phyloP scores from a whole-genome alignment of 1,140 invertebrate genomes.

The Asbolus verrucosus region DNA sequence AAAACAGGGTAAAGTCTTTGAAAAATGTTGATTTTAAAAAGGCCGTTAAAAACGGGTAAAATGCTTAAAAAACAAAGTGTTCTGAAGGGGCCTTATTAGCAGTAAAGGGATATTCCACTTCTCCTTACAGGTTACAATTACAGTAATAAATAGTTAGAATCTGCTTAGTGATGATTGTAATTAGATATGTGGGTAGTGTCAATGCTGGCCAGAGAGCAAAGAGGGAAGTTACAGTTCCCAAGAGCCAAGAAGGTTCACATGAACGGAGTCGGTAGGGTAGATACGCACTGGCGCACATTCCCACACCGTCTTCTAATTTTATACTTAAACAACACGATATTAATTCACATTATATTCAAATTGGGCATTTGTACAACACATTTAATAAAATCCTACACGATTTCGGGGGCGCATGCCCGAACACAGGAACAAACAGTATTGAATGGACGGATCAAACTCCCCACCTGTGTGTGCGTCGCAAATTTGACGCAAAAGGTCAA shows the following conservation, averaged over 20 bases:
- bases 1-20: no score
- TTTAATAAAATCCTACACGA: conserved; percentile 13
- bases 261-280: conserved; percentile 41
- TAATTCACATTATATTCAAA: conserved; percentile 51
- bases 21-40: no score
- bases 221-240: conserved; percentile 45
- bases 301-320: conserved; percentile 54
- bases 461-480: no score
- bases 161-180: background rate
- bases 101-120: no score
- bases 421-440: no score
- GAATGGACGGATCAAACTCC: no score
- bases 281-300: conserved; percentile 55
- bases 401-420: no score
- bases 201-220: background rate
- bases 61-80: no score
- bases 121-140: background rate
- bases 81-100: no score
- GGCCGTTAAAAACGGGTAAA: no score
- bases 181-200: conserved; percentile 15
- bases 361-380: conserved; percentile 25
- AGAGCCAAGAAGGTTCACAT: conserved; percentile 48
- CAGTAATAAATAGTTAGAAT: background rate
- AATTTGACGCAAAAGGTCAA: no score
- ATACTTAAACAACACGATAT: conserved; percentile 45